These are phyloP conservation scores for Himalopsyche kuldschensis DNA, from an alignment of 2,888 invertebrate genomes.

Conservation along the genomic window DNA sequence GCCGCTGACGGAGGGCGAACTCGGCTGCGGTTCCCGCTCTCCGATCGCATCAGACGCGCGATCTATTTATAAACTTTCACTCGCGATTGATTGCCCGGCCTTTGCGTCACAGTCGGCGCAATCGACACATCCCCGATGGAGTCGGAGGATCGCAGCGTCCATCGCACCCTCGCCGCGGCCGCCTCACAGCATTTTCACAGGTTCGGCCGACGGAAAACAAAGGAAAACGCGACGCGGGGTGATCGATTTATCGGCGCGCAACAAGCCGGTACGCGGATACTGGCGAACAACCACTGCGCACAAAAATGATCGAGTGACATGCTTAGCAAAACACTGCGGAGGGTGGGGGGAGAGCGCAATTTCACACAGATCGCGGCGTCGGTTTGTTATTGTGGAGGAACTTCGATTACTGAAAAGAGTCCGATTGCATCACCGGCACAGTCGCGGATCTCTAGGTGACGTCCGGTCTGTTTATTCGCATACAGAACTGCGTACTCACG, in stretches of 20 bases:
- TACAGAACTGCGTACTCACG: neutral
- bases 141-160: constrained; percentile 7
- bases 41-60: constrained; percentile 22
- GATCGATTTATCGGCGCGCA: constrained; percentile 31
- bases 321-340: constrained; percentile 25
- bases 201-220: constrained; percentile 15
- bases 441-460: neutral
- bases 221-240: constrained; percentile 14
- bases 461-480: neutral
- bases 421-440: constrained; percentile 4
- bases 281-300: constrained; percentile 31
- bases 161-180: constrained; percentile 10
- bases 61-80: constrained; percentile 33
- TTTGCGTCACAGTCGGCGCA: constrained; percentile 18
- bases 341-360: constrained; percentile 7
- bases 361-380: neutral
- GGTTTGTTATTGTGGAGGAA: neutral
- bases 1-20: constrained; percentile 24
- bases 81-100: constrained; percentile 7
- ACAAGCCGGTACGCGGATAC: constrained; percentile 20
- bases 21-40: constrained; percentile 10
- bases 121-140: constrained; percentile 9
- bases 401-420: neutral
- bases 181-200: constrained; percentile 22
- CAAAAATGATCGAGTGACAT: constrained; percentile 30